A percentile compares a stretch with the other conserved stretches of the same genome.
These are phyloP conservation scores for Atrichornis clamosus DNA, from an alignment of 2,113 vertebrate species.

Conservation along the genomic window DNA sequence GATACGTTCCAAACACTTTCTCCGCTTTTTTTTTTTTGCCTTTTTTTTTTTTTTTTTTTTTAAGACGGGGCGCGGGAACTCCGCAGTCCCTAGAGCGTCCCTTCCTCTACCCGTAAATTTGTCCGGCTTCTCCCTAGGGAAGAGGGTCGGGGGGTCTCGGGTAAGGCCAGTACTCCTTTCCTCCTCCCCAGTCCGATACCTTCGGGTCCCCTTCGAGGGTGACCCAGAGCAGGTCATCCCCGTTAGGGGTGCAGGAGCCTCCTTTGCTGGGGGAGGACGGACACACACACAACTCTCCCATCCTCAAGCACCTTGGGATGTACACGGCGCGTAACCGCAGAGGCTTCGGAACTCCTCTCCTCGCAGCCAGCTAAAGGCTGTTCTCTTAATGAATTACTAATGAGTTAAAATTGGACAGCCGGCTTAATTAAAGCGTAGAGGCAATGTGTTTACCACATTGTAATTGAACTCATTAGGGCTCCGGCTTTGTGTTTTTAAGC, in stretches of 20 bases:
- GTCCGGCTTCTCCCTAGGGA: not conserved
- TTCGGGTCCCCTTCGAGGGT: rapidly evolving
- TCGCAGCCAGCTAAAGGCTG: constrained; percentile 72
- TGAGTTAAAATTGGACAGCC: constrained; percentile 85
- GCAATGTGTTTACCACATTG: constrained; percentile 84
- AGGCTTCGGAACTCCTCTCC: constrained; percentile 6
- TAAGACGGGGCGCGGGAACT: not conserved
- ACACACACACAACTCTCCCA: rapidly evolving
- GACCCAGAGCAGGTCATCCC: not conserved
- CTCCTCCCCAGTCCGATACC: not conserved
- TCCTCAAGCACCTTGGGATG: not conserved
- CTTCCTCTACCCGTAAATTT: not conserved
- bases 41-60: not conserved
- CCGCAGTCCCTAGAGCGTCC: not conserved
- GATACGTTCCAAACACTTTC: not conserved
- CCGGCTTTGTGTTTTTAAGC: constrained; percentile 74
- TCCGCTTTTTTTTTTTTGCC: not conserved
- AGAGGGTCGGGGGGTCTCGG: rapidly evolving
- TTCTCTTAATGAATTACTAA: constrained; percentile 87
- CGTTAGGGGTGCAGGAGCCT: no score
- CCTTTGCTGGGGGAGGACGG: not conserved
- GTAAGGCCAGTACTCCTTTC: no score
- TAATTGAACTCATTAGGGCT: constrained; percentile 86
- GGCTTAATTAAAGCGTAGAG: constrained; percentile 86
- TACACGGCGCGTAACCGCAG: not conserved